Conservation (phyloP, 2,888 invertebrate genomes). For the Loripinus fragilis region DNA sequence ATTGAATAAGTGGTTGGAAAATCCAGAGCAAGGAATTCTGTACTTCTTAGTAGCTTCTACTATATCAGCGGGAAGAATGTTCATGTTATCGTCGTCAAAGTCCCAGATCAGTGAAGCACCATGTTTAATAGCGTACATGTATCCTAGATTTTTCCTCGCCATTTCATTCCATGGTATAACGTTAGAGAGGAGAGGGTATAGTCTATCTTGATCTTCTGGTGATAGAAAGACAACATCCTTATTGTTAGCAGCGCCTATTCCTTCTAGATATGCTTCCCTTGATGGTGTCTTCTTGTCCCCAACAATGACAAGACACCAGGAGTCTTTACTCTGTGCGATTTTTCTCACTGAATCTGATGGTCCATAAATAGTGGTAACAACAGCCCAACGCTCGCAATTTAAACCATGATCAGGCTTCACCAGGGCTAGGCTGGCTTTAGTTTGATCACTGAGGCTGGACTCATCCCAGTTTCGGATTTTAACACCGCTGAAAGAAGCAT, state of each 20-base stretch:
- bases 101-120: conserved; percentile 37
- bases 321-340: not conserved
- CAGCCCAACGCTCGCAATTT: conserved; percentile 17
- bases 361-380: conserved; percentile 22
- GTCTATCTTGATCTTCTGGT: conserved; percentile 8
- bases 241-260: not conserved
- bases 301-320: conserved; percentile 27
- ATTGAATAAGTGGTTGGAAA: conserved; percentile 22
- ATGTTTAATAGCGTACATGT: conserved; percentile 39
- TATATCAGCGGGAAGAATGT: not conserved
- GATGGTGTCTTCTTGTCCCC: conserved; percentile 16
- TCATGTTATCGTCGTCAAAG: conserved; percentile 38
- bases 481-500: not conserved
- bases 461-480: not conserved
- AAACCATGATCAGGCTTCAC: not conserved
- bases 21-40: not conserved
- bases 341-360: conserved; percentile 15
- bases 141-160: conserved; percentile 43
- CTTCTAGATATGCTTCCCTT: not conserved
- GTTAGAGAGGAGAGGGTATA: conserved; percentile 20
- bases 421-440: not conserved
- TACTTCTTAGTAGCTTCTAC: not conserved
- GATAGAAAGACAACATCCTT: conserved; percentile 9
- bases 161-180: conserved; percentile 26
- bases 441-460: not conserved